Conservation (phyloP, 2,888 invertebrate genomes). For the Ctena decussata region DNA sequence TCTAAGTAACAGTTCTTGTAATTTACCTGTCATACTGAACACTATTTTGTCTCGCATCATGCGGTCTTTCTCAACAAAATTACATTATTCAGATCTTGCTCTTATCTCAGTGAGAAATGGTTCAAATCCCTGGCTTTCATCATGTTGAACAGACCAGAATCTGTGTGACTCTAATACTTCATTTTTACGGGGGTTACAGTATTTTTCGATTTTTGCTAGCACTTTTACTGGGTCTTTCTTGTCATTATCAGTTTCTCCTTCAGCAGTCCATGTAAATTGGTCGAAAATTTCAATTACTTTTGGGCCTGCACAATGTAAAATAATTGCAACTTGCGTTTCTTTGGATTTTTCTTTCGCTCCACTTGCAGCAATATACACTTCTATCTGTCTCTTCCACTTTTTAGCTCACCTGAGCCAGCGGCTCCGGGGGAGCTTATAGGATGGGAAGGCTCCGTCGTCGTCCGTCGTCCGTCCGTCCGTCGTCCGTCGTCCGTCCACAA, state of each 20-base stretch:
- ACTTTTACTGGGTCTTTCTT: conserved; percentile 30
- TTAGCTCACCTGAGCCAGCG: no score
- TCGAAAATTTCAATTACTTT: conserved; percentile 47
- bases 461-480: no score
- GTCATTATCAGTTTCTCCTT: conserved; percentile 16
- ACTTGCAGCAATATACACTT: conserved; percentile 32
- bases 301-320: conserved; percentile 32
- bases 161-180: conserved; percentile 58
- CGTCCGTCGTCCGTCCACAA: no score
- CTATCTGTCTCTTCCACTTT: conserved; percentile 47
- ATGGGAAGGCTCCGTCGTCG: no score
- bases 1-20: conserved; percentile 51
- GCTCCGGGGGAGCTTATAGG: no score
- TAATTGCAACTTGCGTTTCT: conserved; percentile 6
- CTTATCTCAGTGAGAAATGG: conserved; percentile 52
- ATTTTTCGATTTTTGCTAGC: conserved; percentile 44
- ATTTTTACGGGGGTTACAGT: conserved; percentile 56
- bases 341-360: conserved; percentile 15
- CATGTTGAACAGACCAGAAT: conserved; percentile 44
- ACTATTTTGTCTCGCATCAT: conserved; percentile 66
- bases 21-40: conserved; percentile 45
- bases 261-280: conserved; percentile 37
- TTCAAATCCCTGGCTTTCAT: conserved; percentile 43
- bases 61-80: conserved; percentile 53
- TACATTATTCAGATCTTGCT: conserved; percentile 44